Evolutionary conservation across 2,888 invertebrate genomes (phyloP), one percentile per base, ranked within the genome.

Genomic region (Hipparchia semele): DNA sequence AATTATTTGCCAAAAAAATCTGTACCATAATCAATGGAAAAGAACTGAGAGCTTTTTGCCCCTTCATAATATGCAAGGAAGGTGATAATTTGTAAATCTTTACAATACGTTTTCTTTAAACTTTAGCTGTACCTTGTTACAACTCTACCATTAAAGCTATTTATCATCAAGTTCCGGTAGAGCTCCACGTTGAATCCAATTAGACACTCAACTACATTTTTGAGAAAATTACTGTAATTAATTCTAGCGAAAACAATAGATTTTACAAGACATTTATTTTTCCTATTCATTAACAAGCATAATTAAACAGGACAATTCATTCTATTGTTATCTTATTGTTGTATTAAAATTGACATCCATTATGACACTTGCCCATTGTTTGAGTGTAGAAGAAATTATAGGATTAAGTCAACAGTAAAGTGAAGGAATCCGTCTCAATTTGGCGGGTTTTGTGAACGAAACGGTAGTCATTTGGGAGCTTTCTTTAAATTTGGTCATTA

Each of bases 371-470:
- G 13, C 1, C 54, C 45, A 70, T 62, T 70, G 62, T 70, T 70
- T 39, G 69, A 61, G 13, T 62, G 33, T 39, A 45, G 39, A 70
- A 61, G 67, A 67, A 58, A 61, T 65, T 59, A 74, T 74, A 61
- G 70, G 69, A 72, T 68, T 54, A 68, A 74, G 59, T 74, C 61
- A 58, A 62, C 69, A 68, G 72, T 59, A 72, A 74, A 72, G 72
- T 72, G 61, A 67, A 69, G 65, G 72, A 67, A 70, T 67, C 70
- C 58, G 66, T 70, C 67, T 62, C 60, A 67, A 72, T 72, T 70
- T 69, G 70, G 62, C 70, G 61, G 72, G 70, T 67, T 70, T 74
- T 74, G 72, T 74, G 70, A 72, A 61, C 9, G 13, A 73, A 73
- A 46, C 65, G 66, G 61, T 39, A 60, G 53, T 61, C 60, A 46